These are phyloP conservation scores for Okapia johnstoni DNA, from an alignment of 2,113 vertebrate species.

Conservation along the genomic window DNA sequence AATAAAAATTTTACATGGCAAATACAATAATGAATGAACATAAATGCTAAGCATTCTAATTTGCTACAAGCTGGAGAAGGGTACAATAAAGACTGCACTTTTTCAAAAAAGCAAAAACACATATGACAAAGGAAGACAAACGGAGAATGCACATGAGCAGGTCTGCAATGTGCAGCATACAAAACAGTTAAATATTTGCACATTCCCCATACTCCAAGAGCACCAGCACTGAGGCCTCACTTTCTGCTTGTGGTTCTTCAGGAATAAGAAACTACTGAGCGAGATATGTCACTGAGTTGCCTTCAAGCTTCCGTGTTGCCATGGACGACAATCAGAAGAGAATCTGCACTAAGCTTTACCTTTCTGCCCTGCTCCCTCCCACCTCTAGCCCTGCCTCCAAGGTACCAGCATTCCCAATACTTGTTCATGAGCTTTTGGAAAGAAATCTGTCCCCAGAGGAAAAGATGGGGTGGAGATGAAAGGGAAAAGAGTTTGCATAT, in stretches of 20 bases:
- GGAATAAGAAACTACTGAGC: conserved; percentile 81
- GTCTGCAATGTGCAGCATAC: conserved; percentile 86
- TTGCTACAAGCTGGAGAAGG: conserved; percentile 85
- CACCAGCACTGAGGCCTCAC: conserved; percentile 82
- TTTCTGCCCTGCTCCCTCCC: background rate
- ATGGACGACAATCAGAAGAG: conserved; percentile 70
- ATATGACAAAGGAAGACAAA: conserved; percentile 86
- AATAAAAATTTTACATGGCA: conserved; percentile 89
- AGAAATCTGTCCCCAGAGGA: conserved; percentile 59
- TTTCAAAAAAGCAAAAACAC: conserved; percentile 83
- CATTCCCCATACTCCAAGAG: conserved; percentile 89
- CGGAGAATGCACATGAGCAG: conserved; percentile 83
- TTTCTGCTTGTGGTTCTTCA: conserved; percentile 80
- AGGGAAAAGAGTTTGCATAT: conserved; percentile 73
- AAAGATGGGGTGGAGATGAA: conserved; percentile 37
- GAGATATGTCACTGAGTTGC: conserved; percentile 76
- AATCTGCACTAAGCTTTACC: conserved; percentile 54
- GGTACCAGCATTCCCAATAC: conserved; percentile 66
- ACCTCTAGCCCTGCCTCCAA: conserved; percentile 48
- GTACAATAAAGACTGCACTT: conserved; percentile 78
- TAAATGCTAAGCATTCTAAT: conserved; percentile 87
- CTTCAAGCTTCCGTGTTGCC: conserved; percentile 76
- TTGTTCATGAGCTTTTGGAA: conserved; percentile 71
- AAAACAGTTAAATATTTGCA: conserved; percentile 95
- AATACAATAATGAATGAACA: conserved; percentile 88